Base-by-base conservation (phyloP, 2,113 vertebrate genomes). In the Rhinoderma darwinii region DNA sequence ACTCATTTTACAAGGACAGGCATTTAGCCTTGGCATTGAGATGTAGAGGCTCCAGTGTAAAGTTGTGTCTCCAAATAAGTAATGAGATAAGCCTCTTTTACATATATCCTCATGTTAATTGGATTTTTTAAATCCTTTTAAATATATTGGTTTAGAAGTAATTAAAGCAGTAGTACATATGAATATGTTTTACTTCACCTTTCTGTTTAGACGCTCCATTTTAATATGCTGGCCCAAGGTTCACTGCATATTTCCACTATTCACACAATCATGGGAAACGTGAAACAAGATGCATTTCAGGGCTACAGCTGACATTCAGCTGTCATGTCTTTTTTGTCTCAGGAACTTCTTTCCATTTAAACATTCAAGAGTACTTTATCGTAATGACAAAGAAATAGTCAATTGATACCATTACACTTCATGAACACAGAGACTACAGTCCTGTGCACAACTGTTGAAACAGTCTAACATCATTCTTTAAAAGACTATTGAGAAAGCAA, bases 321-420 rank as follows among this genome's bases (percentile, higher is more conserved):
- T 93, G 90, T 92, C 90, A 89, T 20, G 83, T 89, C 89, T 91
- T 90, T 90, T 90, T 91, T 94, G 91, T 93, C 90, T 30, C 4
- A 86, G 74, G 83, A 86, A 91, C 90, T 92, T 91, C 89, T 90
- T 89, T 91, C 89, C 91, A 89, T 44, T 90, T 91, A 92, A 90
- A 91, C 86, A 88, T 91, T 94, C 89, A 92, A 93, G 91, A 86
- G 89, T 90, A 91, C 91, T 93, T 93, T 91, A 91, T 87, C 88
- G 86, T 85, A 2, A 0, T 88, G 88, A 92, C 92, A 93, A 93
- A 94, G 91, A 93, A 82, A 89, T 84, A 83, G 88, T 93, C 92
- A 92, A 88, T 90, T 92, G 92, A 94, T 92, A 93, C 92, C 91
- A 93, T 90, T 93, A 89, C 91, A 70, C 88, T 92, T 91, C 90